A percentile compares a stretch with the other conserved stretches of the same genome.
Evolutionary conservation across 2,888 invertebrate species (phyloP).

Genomic region (Eremobia ochroleuca): DNA sequence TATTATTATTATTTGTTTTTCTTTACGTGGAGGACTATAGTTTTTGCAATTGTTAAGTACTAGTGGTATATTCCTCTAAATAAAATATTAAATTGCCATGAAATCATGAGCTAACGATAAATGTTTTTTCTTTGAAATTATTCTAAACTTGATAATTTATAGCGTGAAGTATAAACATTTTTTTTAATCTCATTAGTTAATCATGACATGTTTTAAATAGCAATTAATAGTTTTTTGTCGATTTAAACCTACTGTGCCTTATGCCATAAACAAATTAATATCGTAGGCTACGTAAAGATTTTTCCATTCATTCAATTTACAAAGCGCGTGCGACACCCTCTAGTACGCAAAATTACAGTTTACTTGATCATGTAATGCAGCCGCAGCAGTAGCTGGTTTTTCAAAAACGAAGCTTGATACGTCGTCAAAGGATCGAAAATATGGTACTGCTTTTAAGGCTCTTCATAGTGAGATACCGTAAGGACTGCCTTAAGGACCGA

Average conservation of each 20-base stretch:
- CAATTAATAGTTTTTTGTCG: slow-evolving; percentile 11
- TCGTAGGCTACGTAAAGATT: slow-evolving; percentile 1
- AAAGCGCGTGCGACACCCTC: slow-evolving; percentile 9
- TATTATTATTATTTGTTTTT: not conserved
- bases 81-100: not conserved
- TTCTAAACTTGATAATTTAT: slow-evolving; percentile 1
- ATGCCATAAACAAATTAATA: not conserved
- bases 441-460: not conserved
- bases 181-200: not conserved
- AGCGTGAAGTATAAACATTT: not conserved
- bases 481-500: not conserved
- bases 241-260: not conserved
- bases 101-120: not conserved
- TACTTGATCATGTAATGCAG: too few species aligned
- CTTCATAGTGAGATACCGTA: not conserved
- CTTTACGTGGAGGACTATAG: not conserved
- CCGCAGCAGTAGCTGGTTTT: too few species aligned
- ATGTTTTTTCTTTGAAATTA: not conserved
- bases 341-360: not conserved
- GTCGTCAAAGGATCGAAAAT: not conserved
- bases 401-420: not conserved
- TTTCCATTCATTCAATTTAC: not conserved
- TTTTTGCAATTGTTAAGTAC: not conserved
- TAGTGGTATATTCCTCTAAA: not conserved
- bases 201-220: not conserved